Base-by-base conservation (phyloP, 2,113 vertebrate species). In the Deroptyus accipitrinus region DNA sequence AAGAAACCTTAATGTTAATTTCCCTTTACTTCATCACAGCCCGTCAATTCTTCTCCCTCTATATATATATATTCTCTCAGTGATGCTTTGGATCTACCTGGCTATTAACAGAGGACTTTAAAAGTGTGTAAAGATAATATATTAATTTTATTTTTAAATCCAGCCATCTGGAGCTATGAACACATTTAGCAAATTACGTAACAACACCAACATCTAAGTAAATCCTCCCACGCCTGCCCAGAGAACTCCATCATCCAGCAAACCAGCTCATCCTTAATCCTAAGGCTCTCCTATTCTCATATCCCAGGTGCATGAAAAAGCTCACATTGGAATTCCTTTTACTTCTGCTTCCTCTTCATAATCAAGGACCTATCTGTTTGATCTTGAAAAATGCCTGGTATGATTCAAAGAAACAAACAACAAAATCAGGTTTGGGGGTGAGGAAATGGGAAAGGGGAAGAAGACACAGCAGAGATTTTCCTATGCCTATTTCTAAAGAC, bases 91-190 rank as follows among this genome's bases (percentile, higher is more conserved):
- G 59, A 74, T 88, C 86, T 78, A 95, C 85, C 92, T 94, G 55
- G 23, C 48, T 91, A 57, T 80, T 68, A 84, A 76, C 35, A 77
- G 22, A 33, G 35, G 57, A 86, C 62, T 87, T 74, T 42, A 74
- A 73, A 94, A 85, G 61, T n/a, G 35, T 27, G 55, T n/a, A 63
- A 86, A 89, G 72, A 79, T 91, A 84, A 97, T 91, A 67, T 80
- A 96, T 90, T 96, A 83, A 91, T 96, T 95, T 95, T 87, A 78
- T 84, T 96, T 96, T 97, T 82, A 96, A 96, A 88, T 78, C 69
- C 75, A 86, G 59, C 69, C 85, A 95, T 86, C 91, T 96, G 95
- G 94, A 95, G 51, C 66, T 80, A 73, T 27, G 75, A 92, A 74
- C 54, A 89, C 42, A 85, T 90, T 66, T 57, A 86, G 73, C 14